A percentile compares a stretch with the other conserved stretches of the same genome.
Conservation (phyloP, 2,113 vertebrate species). For the Oncorhynchus gorbuscha region DNA sequence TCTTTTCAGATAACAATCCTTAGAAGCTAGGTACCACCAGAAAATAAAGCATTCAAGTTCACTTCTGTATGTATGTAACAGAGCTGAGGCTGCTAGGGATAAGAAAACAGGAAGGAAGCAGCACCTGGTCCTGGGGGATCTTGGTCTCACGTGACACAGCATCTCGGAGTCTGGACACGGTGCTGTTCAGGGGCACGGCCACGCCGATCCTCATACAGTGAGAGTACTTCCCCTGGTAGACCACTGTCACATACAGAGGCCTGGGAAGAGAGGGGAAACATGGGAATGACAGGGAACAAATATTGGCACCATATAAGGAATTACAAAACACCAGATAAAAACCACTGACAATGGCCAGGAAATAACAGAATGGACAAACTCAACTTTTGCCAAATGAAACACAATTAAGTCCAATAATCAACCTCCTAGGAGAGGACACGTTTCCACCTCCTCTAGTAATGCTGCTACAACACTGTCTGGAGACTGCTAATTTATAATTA, state of each 20-base stretch:
- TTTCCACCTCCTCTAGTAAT: slow-evolving; percentile 5
- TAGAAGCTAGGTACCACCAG: not conserved
- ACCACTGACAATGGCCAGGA: not conserved
- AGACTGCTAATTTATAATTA: not conserved
- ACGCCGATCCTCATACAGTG: slow-evolving; percentile 97
- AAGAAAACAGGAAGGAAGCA: not conserved
- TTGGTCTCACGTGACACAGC: slow-evolving; percentile 93
- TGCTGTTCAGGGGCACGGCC: slow-evolving; percentile 89
- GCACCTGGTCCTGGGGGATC: slow-evolving; percentile 94
- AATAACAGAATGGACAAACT: not conserved
- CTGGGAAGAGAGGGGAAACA: slow-evolving; percentile 62
- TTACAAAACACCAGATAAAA: slow-evolving; percentile 1
- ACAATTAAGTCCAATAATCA: no score
- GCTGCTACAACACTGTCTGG: not conserved
- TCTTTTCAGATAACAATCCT: not conserved
- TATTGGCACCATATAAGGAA: not conserved
- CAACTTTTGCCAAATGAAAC: not conserved
- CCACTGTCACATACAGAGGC: slow-evolving; percentile 91
- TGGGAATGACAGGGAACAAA: not conserved
- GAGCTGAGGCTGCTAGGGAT: not conserved
- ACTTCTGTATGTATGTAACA: slow-evolving; percentile 25
- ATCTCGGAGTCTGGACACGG: slow-evolving; percentile 88
- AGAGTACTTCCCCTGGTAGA: slow-evolving; percentile 95
- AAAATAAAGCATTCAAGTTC: not conserved
- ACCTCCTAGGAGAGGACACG: not conserved